A percentile compares a stretch with the other conserved stretches of the same genome.
Conservation (phyloP, 2,888 invertebrate species). For the Caenorhabditis zanzibari region DNA sequence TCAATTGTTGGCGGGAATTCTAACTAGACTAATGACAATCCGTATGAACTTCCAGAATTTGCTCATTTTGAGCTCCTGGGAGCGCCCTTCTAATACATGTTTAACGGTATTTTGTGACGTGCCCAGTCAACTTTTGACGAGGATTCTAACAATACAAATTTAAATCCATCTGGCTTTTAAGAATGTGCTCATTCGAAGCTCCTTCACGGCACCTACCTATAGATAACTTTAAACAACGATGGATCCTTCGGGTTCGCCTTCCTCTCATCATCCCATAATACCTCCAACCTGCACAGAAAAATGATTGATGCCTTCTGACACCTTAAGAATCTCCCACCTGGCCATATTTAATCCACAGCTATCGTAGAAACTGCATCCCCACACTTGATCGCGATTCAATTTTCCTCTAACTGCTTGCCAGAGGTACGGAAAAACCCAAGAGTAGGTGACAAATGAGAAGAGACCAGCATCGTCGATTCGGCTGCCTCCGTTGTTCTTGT, state of each 20-base stretch:
- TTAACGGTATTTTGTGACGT: no score
- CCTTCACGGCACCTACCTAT: slow-evolving; percentile 5
- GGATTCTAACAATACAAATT: no score
- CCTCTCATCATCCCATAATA: slow-evolving; percentile 84
- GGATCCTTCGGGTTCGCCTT: slow-evolving; percentile 73
- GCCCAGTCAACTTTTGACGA: no score
- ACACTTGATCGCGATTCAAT: slow-evolving; percentile 77
- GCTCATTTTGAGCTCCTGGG: no score
- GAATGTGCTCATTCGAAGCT: no score
- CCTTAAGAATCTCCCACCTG: slow-evolving; percentile 78
- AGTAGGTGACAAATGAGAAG: slow-evolving; percentile 84
- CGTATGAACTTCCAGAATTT: no score
- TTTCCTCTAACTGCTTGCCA: slow-evolving; percentile 81
- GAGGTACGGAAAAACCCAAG: slow-evolving; percentile 84
- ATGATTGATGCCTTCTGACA: background rate
- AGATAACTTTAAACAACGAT: slow-evolving; percentile 76
- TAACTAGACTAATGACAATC: no score
- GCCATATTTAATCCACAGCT: slow-evolving; percentile 84
- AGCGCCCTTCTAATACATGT: no score
- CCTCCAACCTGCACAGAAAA: slow-evolving; percentile 79
- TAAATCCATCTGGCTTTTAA: no score
- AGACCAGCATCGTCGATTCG: slow-evolving; percentile 83
- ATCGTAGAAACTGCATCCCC: slow-evolving; percentile 83
- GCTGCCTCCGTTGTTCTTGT: slow-evolving; percentile 72
- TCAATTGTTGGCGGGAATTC: no score